Conservation (phyloP, 2,113 vertebrate species). For the Tauraco erythrolophus region DNA sequence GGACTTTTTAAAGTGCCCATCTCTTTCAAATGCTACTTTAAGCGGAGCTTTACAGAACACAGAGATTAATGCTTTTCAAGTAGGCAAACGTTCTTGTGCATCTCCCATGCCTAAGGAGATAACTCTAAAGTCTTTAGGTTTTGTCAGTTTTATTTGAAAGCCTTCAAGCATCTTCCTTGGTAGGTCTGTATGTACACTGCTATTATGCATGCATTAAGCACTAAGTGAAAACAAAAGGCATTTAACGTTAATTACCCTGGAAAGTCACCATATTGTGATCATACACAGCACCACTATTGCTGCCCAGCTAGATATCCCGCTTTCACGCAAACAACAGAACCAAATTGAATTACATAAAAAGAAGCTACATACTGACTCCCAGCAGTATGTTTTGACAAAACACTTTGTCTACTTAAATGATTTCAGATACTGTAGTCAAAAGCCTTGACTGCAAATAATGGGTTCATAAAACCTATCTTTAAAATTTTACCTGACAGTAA, state of each 20-base stretch:
- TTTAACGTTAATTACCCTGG: slow-evolving; percentile 75
- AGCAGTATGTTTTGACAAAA: slow-evolving; percentile 85
- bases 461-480: slow-evolving; percentile 85
- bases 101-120: neutral
- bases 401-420: slow-evolving; percentile 86
- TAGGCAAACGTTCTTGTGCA: accelerated
- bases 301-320: slow-evolving; percentile 75
- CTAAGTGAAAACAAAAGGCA: slow-evolving; percentile 74
- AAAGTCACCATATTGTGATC: slow-evolving; percentile 73
- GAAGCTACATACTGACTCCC: slow-evolving; percentile 78
- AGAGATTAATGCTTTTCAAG: neutral
- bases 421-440: slow-evolving; percentile 86
- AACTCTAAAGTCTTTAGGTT: neutral
- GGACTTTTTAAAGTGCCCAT: neutral
- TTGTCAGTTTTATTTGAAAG: slow-evolving; percentile 27
- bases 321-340: slow-evolving; percentile 76
- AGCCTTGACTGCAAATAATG: slow-evolving; percentile 85
- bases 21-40: neutral
- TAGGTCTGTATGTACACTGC: slow-evolving; percentile 30
- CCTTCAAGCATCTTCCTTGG: slow-evolving; percentile 6
- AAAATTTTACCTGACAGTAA: slow-evolving; percentile 87
- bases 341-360: slow-evolving; percentile 85
- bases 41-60: neutral
- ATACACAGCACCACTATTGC: slow-evolving; percentile 47
- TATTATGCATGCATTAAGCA: slow-evolving; percentile 71